Conservation (phyloP, 2,888 invertebrate species). For the Exocentrus adspersus region DNA sequence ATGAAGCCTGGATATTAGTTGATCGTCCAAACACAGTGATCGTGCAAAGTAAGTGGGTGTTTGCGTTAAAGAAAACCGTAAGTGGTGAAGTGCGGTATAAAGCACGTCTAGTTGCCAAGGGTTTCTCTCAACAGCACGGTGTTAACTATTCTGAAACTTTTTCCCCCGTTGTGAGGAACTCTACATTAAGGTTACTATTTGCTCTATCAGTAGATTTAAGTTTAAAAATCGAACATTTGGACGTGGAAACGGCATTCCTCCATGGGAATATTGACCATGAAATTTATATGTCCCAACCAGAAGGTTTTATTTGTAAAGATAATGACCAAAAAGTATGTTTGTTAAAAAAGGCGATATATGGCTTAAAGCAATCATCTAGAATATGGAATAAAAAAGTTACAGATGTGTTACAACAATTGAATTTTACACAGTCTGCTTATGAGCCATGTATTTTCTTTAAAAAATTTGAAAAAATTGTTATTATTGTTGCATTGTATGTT, state of each 20-base stretch:
- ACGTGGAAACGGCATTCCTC: slow-evolving; percentile 7
- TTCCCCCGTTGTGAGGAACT: neutral
- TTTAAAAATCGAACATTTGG: neutral
- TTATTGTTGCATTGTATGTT: slow-evolving; percentile 14
- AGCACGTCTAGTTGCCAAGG: slow-evolving; percentile 44
- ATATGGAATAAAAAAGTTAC: slow-evolving; percentile 19
- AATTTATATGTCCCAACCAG: slow-evolving; percentile 25
- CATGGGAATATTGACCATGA: slow-evolving; percentile 23
- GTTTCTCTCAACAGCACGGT: slow-evolving; percentile 38
- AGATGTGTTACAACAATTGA: neutral
- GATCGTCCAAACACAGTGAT: slow-evolving; percentile 35
- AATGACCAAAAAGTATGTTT: slow-evolving; percentile 13
- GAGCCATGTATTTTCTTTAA: slow-evolving; percentile 20
- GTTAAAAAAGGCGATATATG: slow-evolving; percentile 26
- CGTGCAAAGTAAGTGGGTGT: slow-evolving; percentile 51
- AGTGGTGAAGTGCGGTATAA: slow-evolving; percentile 37
- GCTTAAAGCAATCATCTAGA: slow-evolving; percentile 24
- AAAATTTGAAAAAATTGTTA: neutral
- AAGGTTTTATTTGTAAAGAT: slow-evolving; percentile 1
- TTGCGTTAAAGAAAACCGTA: slow-evolving; percentile 42
- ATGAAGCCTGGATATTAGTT: slow-evolving; percentile 46
- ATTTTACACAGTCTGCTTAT: neutral
- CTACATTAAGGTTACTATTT: neutral
- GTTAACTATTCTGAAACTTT: slow-evolving; percentile 43
- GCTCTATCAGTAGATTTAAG: neutral